A percentile compares a stretch with the other conserved stretches of the same genome.
Evolutionary conservation across 2,888 invertebrate species (phyloP).

Genomic region (Pherbina coryleti): DNA sequence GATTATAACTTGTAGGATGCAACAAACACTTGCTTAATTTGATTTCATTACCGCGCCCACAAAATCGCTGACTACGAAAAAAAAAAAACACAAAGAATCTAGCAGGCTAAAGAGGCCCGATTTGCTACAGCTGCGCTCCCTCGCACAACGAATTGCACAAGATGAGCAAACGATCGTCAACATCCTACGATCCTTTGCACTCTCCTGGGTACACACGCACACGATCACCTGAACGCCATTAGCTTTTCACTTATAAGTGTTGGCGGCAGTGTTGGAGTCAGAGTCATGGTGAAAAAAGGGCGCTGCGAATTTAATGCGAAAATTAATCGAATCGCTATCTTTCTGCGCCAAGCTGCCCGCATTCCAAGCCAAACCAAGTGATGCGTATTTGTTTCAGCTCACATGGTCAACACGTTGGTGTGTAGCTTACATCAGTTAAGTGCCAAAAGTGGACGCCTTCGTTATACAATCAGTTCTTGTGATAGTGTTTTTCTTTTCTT

Average conservation of each 20-base stretch:
- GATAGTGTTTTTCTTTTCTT: background rate
- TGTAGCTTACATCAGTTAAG: slow-evolving; percentile 41
- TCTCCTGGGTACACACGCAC: background rate
- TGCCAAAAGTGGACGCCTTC: slow-evolving; percentile 58
- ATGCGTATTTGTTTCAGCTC: slow-evolving; percentile 15
- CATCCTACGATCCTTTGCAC: slow-evolving; percentile 21
- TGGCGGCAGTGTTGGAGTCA: slow-evolving; percentile 22
- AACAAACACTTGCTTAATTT: slow-evolving; percentile 67
- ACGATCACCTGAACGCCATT: background rate
- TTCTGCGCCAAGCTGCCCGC: slow-evolving; percentile 42
- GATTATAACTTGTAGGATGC: slow-evolving; percentile 48
- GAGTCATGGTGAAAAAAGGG: slow-evolving; percentile 48
- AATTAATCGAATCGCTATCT: slow-evolving; percentile 67
- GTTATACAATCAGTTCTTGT: slow-evolving; percentile 33
- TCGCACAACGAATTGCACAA: slow-evolving; percentile 37
- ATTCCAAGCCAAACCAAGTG: background rate
- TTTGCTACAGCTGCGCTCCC: slow-evolving; percentile 23
- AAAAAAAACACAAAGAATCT: background rate
- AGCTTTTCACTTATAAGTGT: background rate
- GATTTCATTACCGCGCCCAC: slow-evolving; percentile 70
- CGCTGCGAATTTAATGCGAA: slow-evolving; percentile 62
- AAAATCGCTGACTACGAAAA: slow-evolving; percentile 44
- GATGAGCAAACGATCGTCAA: slow-evolving; percentile 16
- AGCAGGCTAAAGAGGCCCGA: slow-evolving; percentile 34
- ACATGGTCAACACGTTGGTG: background rate